Percentiles rank a stretch among this genome's conserved stretches.
Evolutionary conservation across 2,888 invertebrate genomes (phyloP).

Genomic region (Diadegma fenestrale): DNA sequence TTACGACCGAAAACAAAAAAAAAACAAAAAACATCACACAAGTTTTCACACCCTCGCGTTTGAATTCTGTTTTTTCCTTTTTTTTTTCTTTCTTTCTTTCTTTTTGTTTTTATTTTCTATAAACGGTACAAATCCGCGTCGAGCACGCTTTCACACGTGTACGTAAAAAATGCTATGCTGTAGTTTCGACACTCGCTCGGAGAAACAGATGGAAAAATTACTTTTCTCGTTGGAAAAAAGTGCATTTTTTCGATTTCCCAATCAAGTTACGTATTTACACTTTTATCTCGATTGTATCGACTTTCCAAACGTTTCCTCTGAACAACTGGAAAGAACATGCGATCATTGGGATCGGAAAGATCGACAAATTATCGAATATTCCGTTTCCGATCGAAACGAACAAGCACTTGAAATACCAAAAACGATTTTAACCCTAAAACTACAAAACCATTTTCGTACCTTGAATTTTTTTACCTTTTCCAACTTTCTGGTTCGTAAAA

Average conservation of each 20-base stretch:
- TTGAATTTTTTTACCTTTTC: too few relatives aligned
- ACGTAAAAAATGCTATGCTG: conserved; percentile 50
- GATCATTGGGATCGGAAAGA: not conserved
- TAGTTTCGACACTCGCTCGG: not conserved
- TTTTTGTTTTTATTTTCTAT: conserved; percentile 15
- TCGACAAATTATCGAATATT: not conserved
- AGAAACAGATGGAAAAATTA: not conserved
- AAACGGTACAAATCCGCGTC: conserved; percentile 51
- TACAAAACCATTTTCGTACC: too few relatives aligned
- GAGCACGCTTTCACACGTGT: conserved; percentile 17
- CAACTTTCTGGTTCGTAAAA: too few relatives aligned
- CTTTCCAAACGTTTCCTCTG: not conserved
- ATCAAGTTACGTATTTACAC: conserved; percentile 17
- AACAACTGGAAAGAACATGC: not conserved
- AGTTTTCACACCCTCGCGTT: conserved; percentile 26
- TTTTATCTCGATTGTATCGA: not conserved
- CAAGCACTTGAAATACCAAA: not conserved
- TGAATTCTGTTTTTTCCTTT: not conserved
- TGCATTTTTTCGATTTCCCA: not conserved
- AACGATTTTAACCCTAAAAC: not conserved
- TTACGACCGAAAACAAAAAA: conserved; percentile 37
- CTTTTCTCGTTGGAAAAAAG: not conserved
- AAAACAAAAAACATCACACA: conserved; percentile 22
- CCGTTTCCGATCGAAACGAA: not conserved
- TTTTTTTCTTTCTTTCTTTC: conserved; percentile 7